These are phyloP conservation scores for Periparus ater DNA, from an alignment of 2,797 vertebrate species.

Conservation along the genomic window DNA sequence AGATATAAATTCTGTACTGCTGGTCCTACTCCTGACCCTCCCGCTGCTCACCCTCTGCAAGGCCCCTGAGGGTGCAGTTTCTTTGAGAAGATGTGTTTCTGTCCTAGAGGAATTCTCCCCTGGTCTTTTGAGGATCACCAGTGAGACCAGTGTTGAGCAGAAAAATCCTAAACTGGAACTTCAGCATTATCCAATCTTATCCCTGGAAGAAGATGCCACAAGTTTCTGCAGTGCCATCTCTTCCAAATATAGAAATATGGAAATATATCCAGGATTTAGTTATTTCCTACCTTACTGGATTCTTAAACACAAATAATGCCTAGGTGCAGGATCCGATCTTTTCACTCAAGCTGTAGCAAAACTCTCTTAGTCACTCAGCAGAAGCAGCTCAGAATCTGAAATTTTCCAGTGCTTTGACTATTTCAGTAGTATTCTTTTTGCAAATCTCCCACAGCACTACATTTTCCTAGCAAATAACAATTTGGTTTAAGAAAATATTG, in stretches of 20 bases:
- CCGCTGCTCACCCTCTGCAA: neutral
- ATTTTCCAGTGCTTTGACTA: neutral
- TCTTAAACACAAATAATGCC: neutral
- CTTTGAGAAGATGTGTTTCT: neutral
- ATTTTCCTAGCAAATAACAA: neutral
- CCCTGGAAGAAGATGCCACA: neutral
- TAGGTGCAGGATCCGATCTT: neutral
- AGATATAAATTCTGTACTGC: neutral
- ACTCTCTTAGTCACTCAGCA: neutral
- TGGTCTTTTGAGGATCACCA: neutral
- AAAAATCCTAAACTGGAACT: neutral
- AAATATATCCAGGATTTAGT: neutral
- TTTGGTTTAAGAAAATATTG: neutral
- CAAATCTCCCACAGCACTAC: neutral
- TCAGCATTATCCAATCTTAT: neutral
- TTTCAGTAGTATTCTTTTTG: neutral
- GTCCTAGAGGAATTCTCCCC: neutral
- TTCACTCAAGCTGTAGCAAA: neutral
- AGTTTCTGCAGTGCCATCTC: neutral
- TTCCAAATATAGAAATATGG: neutral
- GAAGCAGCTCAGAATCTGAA: neutral
- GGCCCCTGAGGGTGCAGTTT: neutral
- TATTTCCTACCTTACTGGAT: neutral
- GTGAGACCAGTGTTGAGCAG: neutral
- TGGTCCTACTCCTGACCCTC: neutral